Evolutionary conservation across 2,113 vertebrate species (phyloP).

Genomic region (Aleadryas rufinucha): DNA sequence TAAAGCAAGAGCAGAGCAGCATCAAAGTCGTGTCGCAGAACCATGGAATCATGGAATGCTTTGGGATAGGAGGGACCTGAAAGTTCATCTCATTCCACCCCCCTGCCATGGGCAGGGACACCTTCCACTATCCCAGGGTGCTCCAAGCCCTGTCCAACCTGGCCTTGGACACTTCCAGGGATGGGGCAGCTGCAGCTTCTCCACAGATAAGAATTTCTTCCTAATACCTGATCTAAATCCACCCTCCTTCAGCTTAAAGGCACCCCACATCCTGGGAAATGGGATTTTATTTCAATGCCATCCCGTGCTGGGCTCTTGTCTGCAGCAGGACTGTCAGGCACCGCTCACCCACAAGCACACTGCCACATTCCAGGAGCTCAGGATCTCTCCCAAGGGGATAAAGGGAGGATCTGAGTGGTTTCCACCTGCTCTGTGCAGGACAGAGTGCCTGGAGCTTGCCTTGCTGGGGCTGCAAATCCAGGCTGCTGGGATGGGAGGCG

Average conservation of each 20-base stretch:
- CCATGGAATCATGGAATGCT: neutral
- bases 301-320: neutral
- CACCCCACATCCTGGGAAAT: neutral
- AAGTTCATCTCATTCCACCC: neutral
- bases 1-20: neutral
- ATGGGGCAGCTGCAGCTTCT: neutral
- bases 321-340: neutral
- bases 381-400: neutral
- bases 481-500: neutral
- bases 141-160: rapidly evolving
- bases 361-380: neutral
- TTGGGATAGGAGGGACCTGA: neutral
- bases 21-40: neutral
- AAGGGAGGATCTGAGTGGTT: neutral
- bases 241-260: neutral
- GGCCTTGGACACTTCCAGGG: neutral
- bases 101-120: neutral
- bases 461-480: rapidly evolving
- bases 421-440: neutral
- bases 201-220: neutral
- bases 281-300: neutral
- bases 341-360: rapidly evolving
- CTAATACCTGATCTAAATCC: neutral
- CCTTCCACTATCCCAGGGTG: neutral
- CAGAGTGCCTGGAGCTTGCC: neutral